phyloP scores from a whole-genome alignment of 1,140 invertebrate genomes.

The Orussus abietinus region DNA sequence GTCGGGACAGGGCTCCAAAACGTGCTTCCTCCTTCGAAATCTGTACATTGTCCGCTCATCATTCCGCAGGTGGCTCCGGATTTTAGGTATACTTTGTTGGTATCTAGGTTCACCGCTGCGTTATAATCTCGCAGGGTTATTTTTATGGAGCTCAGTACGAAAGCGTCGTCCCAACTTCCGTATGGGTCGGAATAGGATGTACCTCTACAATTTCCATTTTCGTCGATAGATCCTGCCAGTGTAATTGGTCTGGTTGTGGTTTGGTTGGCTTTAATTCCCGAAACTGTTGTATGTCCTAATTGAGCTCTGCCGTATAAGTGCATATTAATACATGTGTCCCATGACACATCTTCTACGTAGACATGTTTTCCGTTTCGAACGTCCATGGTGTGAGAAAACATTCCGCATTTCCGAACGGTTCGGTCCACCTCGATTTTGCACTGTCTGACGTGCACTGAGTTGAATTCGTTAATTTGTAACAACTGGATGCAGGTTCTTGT shows the following conservation, averaged over 20 bases:
- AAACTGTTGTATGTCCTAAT: conserved; percentile 1
- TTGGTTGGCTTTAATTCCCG: conserved; percentile 9
- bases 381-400: conserved; percentile 13
- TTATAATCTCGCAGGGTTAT: conserved; percentile 9
- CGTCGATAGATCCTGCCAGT: conserved; percentile 9
- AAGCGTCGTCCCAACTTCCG: conserved; percentile 8
- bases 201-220: conserved; percentile 6
- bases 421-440: conserved; percentile 17
- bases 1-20: conserved; percentile 7
- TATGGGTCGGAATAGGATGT: conserved; percentile 6
- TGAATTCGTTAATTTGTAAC: conserved; percentile 14
- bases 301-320: conserved; percentile 1
- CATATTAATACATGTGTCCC: conserved; percentile 7
- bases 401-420: conserved; percentile 13
- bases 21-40: conserved; percentile 6
- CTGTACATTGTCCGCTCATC: not conserved
- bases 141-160: conserved; percentile 3
- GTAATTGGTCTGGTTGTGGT: conserved; percentile 3
- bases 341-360: conserved; percentile 9
- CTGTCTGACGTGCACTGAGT: conserved; percentile 13
- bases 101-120: conserved; percentile 4
- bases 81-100: conserved; percentile 4
- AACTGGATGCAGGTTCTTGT: conserved; percentile 10
- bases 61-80: not conserved
- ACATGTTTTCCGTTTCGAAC: conserved; percentile 9